A percentile compares a stretch with the other conserved stretches of the same genome.
These are phyloP conservation scores for Sycophila sp. DNA, from an alignment of 1,140 invertebrate genomes.

Conservation along the genomic window DNA sequence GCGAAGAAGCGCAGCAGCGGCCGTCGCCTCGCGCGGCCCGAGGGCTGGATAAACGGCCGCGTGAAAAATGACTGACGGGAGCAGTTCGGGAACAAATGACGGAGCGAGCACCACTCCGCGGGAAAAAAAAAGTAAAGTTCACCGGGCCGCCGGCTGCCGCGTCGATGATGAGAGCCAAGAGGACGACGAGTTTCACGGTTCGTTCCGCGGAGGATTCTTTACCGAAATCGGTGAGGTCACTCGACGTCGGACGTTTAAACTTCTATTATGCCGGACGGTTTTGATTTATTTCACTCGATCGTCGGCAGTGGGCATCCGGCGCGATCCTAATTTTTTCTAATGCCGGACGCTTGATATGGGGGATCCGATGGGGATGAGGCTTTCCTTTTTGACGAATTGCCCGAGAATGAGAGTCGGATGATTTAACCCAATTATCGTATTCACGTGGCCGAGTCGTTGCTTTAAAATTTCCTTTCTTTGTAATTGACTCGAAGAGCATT, in stretches of 20 bases:
- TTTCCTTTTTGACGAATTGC: constrained; percentile 9
- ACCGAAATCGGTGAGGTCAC: not conserved
- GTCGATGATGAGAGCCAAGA: not conserved
- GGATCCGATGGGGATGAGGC: not conserved
- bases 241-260: constrained; percentile 7
- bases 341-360: too few species aligned
- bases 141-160: not conserved
- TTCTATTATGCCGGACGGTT: not conserved
- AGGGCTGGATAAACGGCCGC: constrained; percentile 44
- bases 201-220: not conserved
- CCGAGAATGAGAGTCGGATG: not conserved
- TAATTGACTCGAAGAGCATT: not conserved
- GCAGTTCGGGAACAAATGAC: constrained; percentile 56
- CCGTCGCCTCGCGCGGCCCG: not conserved
- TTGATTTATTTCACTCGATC: constrained; percentile 21
- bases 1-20: constrained; percentile 32
- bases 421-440: not conserved
- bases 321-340: constrained; percentile 23
- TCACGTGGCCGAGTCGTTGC: not conserved
- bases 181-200: constrained; percentile 3
- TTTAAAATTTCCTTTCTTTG: not conserved
- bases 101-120: not conserved
- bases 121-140: too few species aligned
- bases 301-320: not conserved
- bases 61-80: constrained; percentile 63